Conservation (phyloP, 2,888 invertebrate species). For the Mimumesa dahlbomi region DNA sequence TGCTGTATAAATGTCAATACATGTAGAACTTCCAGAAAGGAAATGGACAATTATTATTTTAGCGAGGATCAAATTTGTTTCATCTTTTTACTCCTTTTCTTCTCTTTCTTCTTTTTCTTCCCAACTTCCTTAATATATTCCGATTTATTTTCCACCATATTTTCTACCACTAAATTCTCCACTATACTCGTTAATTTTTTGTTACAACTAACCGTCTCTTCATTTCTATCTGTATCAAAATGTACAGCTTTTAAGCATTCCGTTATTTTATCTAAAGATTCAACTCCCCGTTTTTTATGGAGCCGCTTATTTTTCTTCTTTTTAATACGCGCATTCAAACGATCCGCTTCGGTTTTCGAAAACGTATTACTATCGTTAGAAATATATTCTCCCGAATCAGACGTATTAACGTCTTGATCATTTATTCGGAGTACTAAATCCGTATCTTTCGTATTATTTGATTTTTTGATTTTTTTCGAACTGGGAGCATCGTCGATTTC, state of each 20-base stretch:
- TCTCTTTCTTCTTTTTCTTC: conserved; percentile 2
- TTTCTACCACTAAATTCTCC: conserved; percentile 11
- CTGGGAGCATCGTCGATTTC: conserved; percentile 3
- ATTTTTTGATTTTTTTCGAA: conserved; percentile 14
- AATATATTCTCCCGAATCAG: no score
- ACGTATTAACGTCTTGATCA: background rate
- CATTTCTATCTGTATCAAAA: conserved; percentile 4
- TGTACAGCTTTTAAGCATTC: conserved; percentile 9
- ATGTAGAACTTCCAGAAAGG: no score
- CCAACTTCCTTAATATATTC: background rate
- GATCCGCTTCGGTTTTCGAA: background rate
- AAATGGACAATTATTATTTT: no score
- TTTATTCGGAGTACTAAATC: no score
- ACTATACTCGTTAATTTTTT: conserved; percentile 12
- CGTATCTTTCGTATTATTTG: background rate
- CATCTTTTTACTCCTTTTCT: background rate
- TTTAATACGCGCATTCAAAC: conserved; percentile 25
- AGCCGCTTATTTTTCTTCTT: conserved; percentile 29
- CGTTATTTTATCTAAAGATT: conserved; percentile 28
- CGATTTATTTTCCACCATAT: conserved; percentile 15
- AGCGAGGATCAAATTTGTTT: no score
- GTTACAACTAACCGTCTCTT: background rate
- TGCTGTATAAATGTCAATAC: no score
- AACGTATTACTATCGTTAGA: conserved; percentile 11
- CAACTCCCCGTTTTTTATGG: conserved; percentile 2